Evolutionary conservation across 2,797 vertebrate species (phyloP).

Genomic region (Pogoniulus pusillus): DNA sequence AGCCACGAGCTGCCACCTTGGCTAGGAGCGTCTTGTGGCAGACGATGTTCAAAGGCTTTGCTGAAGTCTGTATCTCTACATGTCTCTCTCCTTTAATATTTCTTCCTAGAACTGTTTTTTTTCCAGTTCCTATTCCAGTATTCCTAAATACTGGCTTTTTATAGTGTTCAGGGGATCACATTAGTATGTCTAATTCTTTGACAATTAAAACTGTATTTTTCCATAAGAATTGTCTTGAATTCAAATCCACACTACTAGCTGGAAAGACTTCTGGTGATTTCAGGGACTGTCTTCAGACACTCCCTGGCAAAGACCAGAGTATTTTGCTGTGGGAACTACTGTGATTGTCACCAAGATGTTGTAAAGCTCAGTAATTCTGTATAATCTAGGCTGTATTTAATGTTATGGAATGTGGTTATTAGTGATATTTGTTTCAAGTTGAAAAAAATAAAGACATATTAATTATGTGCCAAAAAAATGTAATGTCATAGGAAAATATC

Average conservation of each 20-base stretch:
- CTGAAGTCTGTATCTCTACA: not conserved
- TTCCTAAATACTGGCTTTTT: not conserved
- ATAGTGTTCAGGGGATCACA: accelerated
- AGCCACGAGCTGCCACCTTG: too few relatives aligned
- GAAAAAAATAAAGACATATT: not conserved
- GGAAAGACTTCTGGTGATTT: not conserved
- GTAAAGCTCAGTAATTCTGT: not conserved
- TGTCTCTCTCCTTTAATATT: not conserved
- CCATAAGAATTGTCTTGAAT: not conserved
- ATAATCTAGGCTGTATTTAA: not conserved
- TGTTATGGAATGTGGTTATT: not conserved
- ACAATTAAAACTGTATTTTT: not conserved
- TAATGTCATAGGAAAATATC: not conserved
- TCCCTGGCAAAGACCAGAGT: not conserved
- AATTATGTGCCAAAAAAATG: not conserved
- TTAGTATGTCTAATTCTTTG: not conserved
- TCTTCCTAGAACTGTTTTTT: not conserved
- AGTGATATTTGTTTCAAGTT: not conserved
- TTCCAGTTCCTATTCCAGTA: too few relatives aligned
- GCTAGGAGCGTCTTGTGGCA: too few relatives aligned
- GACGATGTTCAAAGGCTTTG: too few relatives aligned
- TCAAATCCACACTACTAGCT: not conserved
- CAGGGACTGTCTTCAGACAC: not conserved
- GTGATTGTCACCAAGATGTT: not conserved
- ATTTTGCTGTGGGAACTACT: not conserved